These are phyloP conservation scores for Chalcosyrphus nemorum DNA, from an alignment of 2,888 invertebrate genomes.

Conservation along the genomic window DNA sequence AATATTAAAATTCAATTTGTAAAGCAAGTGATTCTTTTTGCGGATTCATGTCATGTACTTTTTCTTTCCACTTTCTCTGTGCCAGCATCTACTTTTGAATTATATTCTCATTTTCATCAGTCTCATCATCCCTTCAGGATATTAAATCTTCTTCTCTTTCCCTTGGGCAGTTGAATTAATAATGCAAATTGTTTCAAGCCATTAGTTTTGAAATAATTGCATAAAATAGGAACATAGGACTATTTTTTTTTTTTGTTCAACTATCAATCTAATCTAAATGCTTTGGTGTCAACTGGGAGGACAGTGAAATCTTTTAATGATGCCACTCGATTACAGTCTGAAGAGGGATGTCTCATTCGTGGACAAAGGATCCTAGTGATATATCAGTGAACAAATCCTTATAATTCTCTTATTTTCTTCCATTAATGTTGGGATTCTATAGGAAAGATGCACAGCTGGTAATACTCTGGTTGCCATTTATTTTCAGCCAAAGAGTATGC, in stretches of 20 bases:
- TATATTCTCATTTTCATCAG: not conserved
- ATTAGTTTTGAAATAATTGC: not conserved
- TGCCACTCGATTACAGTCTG: not conserved
- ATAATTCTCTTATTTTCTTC: too few species aligned
- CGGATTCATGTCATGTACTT: not conserved
- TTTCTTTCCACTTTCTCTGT: not conserved
- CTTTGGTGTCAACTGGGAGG: not conserved
- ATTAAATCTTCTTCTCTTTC: not conserved
- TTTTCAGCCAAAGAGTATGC: too few species aligned
- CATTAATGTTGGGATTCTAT: not conserved
- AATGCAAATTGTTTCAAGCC: not conserved
- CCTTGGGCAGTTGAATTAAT: not conserved
- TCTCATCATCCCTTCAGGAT: not conserved
- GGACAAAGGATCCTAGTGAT: constrained; percentile 1
- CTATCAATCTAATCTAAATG: not conserved
- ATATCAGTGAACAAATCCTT: not conserved
- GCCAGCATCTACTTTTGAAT: not conserved
- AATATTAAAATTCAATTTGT: not conserved
- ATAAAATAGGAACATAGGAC: not conserved
- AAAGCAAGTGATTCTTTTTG: not conserved
- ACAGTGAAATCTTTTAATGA: not conserved
- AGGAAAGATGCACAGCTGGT: not conserved
- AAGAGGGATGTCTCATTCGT: not conserved
- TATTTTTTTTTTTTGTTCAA: too few species aligned
- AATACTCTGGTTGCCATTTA: too few species aligned